A percentile compares a stretch with the other conserved stretches of the same genome.
phyloP scores from a whole-genome alignment of 2,888 invertebrate genomes.

The Perithous albicinctus region DNA sequence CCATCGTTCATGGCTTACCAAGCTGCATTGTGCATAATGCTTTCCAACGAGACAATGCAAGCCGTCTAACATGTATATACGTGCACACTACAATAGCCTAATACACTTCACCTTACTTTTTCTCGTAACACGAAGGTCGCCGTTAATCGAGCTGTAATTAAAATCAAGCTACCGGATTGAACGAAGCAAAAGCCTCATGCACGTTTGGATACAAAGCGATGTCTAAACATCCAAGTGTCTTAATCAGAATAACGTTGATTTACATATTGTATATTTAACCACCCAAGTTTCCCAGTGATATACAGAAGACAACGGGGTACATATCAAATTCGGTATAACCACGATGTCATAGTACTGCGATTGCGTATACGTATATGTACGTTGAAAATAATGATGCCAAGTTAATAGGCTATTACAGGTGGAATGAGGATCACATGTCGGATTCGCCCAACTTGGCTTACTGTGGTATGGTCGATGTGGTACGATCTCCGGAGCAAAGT shows the following conservation, averaged over 20 bases:
- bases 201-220: not conserved
- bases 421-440: not conserved
- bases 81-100: conserved; percentile 11
- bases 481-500: conserved; percentile 9
- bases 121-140: conserved; percentile 74
- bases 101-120: conserved; percentile 67
- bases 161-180: conserved; percentile 50
- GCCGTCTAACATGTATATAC: not conserved
- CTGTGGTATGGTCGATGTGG: not conserved
- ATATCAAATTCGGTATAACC: not conserved
- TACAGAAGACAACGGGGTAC: not conserved
- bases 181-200: not conserved
- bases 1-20: conserved; percentile 57
- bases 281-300: not conserved
- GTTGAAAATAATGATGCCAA: conserved; percentile 18
- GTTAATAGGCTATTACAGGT: conserved; percentile 22
- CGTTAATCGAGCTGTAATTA: conserved; percentile 77
- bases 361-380: not conserved
- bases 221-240: too few relatives aligned
- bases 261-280: not conserved
- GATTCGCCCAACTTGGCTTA: conserved; percentile 6
- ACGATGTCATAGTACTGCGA: not conserved
- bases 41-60: conserved; percentile 59
- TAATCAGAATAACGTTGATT: not conserved
- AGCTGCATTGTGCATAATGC: conserved; percentile 51